Conservation (phyloP, 2,797 vertebrate species). For the Sphenopsis melanotis region DNA sequence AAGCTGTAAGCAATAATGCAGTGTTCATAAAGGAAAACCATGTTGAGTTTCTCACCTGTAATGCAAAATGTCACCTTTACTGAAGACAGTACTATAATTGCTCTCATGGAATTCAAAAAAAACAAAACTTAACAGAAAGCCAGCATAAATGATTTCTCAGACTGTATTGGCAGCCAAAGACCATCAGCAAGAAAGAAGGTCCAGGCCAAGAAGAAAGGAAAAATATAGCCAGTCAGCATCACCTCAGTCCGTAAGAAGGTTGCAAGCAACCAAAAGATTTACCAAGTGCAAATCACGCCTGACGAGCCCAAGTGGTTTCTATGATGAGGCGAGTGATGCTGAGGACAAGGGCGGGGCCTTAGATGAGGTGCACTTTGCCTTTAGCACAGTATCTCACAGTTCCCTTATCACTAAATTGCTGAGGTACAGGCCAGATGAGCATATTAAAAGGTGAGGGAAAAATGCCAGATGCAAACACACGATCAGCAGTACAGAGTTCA, state of each 20-base stretch:
- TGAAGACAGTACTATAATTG: background rate
- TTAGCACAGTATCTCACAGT: background rate
- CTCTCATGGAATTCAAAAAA: background rate
- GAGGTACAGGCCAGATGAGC: background rate
- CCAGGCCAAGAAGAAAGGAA: background rate
- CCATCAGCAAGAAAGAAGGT: background rate
- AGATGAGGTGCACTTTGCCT: background rate
- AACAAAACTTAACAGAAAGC: background rate
- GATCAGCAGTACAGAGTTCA: background rate
- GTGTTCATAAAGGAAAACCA: background rate
- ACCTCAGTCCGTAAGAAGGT: background rate
- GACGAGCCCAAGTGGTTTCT: background rate
- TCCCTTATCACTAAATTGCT: background rate
- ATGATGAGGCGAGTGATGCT: fast-evolving
- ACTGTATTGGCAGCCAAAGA: background rate
- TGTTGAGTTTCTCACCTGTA: background rate
- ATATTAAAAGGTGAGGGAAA: background rate
- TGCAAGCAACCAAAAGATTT: background rate
- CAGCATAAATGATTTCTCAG: background rate
- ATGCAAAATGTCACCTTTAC: background rate
- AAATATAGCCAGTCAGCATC: background rate
- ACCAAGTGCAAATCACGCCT: background rate
- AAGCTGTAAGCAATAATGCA: background rate
- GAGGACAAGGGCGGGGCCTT: background rate
- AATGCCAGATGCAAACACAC: background rate